A percentile compares a stretch with the other conserved stretches of the same genome.
These are phyloP conservation scores for Acanthurus lineatus DNA, from an alignment of 2,797 vertebrate species.

Conservation along the genomic window DNA sequence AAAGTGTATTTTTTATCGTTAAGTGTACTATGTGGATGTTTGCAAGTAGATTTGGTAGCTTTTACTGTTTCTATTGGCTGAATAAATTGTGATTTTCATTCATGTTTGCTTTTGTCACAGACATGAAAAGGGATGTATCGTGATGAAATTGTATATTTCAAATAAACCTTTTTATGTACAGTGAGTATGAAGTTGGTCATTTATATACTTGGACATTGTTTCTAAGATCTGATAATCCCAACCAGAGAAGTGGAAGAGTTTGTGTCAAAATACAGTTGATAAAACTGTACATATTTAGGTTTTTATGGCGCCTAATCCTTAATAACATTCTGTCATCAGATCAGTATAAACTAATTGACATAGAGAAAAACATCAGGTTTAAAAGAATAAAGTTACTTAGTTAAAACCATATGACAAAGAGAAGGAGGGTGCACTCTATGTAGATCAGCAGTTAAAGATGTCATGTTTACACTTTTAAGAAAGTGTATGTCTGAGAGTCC, in stretches of 20 bases:
- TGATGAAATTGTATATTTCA: constrained; percentile 34
- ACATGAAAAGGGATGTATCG: background rate
- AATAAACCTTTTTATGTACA: constrained; percentile 57
- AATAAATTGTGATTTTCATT: constrained; percentile 10
- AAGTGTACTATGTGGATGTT: background rate
- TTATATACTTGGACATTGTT: background rate
- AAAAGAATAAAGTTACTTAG: no score
- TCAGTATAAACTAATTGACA: background rate
- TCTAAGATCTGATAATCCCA: background rate
- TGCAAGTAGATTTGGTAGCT: background rate
- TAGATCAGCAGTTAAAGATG: no score
- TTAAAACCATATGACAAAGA: no score
- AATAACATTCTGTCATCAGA: background rate
- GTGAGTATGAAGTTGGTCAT: background rate
- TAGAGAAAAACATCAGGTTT: no score
- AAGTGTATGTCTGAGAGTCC: no score
- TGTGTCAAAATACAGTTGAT: background rate
- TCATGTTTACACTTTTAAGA: no score
- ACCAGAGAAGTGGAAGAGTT: no score
- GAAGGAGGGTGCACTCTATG: no score
- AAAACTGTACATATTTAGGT: background rate
- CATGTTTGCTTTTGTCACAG: constrained; percentile 21
- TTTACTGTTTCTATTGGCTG: background rate
- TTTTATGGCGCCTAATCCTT: background rate
- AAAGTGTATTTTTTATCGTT: constrained; percentile 5